A percentile compares a stretch with the other conserved stretches of the same genome.
Conservation (phyloP, 2,113 vertebrate species). For the Calypte anna region DNA sequence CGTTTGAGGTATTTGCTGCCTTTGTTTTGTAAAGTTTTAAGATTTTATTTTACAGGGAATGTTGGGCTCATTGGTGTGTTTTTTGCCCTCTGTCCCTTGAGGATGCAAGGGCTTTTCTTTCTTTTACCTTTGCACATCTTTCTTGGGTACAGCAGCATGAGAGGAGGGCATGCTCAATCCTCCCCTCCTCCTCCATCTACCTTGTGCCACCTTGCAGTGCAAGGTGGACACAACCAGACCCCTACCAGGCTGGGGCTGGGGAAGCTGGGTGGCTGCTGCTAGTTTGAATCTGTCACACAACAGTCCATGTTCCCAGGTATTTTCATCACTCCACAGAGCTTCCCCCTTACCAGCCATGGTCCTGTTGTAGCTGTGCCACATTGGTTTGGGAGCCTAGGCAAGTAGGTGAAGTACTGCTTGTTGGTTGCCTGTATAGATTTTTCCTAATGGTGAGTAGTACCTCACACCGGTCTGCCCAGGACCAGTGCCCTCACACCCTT, state of each 20-base stretch:
- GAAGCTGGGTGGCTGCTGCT: neutral
- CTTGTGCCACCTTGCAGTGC: neutral
- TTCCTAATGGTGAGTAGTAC: neutral
- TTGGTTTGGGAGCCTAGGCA: neutral
- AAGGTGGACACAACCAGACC: neutral
- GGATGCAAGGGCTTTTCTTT: neutral
- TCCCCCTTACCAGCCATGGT: neutral
- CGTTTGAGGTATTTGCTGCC: neutral
- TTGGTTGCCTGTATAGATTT: neutral
- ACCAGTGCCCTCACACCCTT: neutral
- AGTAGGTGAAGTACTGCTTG: neutral
- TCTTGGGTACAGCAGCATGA: neutral
- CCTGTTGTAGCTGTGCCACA: neutral
- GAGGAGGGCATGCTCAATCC: neutral
- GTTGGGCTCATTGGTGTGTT: neutral
- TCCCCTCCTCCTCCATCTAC: neutral
- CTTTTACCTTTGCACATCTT: neutral
- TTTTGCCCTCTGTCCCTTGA: neutral
- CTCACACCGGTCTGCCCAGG: neutral
- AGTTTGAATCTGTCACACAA: fast-evolving
- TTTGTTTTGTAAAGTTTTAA: neutral
- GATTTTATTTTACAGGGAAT: neutral
- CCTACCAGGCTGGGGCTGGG: neutral
- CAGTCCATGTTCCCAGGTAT: neutral
- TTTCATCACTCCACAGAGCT: neutral